Evolutionary conservation across 2,888 invertebrate species (phyloP).

Genomic region (Drosophila paramelanica): DNA sequence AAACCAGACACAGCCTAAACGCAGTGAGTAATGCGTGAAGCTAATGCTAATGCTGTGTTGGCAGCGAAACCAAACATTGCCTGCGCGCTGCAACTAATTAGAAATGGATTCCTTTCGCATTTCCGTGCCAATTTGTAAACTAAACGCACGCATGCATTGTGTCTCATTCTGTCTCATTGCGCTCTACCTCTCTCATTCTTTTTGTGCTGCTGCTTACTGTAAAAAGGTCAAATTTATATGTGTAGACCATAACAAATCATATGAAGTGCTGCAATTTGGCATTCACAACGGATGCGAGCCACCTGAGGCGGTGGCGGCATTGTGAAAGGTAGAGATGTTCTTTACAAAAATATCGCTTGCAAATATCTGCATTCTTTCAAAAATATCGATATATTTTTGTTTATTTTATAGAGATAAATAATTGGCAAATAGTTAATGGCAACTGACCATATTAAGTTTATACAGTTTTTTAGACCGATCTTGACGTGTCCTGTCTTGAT

Average conservation of each 20-base stretch:
- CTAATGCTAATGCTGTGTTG: constrained; percentile 53
- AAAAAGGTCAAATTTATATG: constrained; percentile 30
- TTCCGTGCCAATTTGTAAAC: constrained; percentile 2
- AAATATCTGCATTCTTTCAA: constrained; percentile 1
- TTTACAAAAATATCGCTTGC: constrained; percentile 15
- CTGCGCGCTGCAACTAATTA: constrained; percentile 28
- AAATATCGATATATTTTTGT: constrained; percentile 13
- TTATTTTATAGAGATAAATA: too few relatives aligned
- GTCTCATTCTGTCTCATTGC: neutral
- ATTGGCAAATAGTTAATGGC: too few relatives aligned
- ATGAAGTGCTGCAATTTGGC: constrained; percentile 30
- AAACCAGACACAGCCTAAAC: constrained; percentile 65
- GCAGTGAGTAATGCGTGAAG: constrained; percentile 51
- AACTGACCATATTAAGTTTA: too few relatives aligned
- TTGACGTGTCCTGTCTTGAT: neutral
- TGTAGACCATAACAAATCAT: constrained; percentile 37
- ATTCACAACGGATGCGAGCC: constrained; percentile 29
- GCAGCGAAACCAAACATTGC: constrained; percentile 29
- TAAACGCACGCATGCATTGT: constrained; percentile 4
- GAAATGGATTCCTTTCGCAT: constrained; percentile 14
- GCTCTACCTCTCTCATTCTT: neutral
- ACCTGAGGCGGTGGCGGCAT: constrained; percentile 21
- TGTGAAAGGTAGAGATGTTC: constrained; percentile 11
- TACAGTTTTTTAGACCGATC: too few relatives aligned
- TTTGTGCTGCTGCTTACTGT: constrained; percentile 2